Conservation (phyloP, 2,113 vertebrate species). For the Helogale parvula region DNA sequence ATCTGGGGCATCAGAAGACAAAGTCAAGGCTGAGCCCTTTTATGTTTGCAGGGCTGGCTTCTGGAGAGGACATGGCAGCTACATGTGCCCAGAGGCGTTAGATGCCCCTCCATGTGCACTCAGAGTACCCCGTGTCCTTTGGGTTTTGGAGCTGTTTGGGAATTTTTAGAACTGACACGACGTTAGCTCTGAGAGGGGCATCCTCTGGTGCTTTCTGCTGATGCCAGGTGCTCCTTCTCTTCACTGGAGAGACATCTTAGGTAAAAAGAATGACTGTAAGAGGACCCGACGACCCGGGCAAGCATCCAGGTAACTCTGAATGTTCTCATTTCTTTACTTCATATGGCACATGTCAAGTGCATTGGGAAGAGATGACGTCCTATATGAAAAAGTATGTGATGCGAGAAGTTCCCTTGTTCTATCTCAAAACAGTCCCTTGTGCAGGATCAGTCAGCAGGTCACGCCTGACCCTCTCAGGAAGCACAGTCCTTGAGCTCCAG, state of each 20-base stretch:
- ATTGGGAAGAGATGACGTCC: neutral
- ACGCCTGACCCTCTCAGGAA: neutral
- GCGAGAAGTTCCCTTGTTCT: neutral
- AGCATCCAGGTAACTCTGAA: neutral
- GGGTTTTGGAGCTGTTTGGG: neutral
- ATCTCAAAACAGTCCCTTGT: neutral
- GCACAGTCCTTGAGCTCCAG: neutral
- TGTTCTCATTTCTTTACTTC: neutral
- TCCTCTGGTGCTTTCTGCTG: neutral
- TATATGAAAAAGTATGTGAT: neutral
- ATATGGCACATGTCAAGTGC: neutral
- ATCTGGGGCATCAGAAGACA: neutral
- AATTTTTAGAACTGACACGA: neutral
- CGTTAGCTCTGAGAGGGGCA: neutral
- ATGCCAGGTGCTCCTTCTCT: neutral
- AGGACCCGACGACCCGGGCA: neutral
- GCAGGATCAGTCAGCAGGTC: neutral
- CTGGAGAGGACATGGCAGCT: neutral
- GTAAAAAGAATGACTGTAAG: neutral
- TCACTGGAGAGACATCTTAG: neutral
- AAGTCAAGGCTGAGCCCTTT: neutral
- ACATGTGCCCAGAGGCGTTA: too few relatives aligned
- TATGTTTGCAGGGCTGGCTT: neutral
- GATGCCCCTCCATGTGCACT: neutral
- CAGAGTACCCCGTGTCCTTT: neutral